Conservation (phyloP, 30 jellyfish, hydroid and myxozoan genomes). For the Cassiopea andromeda region DNA sequence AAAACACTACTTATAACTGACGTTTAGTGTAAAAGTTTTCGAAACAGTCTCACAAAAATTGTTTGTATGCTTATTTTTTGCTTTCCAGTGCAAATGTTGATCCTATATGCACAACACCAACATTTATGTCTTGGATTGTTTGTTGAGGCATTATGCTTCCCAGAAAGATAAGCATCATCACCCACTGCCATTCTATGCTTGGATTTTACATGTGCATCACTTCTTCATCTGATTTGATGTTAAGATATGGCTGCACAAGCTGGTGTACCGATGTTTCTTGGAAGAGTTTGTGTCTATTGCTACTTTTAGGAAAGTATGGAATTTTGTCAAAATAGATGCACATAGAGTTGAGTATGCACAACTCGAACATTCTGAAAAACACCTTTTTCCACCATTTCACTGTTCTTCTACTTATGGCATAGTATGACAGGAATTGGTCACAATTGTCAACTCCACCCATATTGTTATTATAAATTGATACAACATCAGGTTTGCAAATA, state of each 20-base stretch:
- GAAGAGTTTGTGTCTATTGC: not conserved
- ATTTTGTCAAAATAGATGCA: conserved; percentile 9
- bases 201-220: too few relatives aligned
- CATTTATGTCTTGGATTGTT: too few relatives aligned
- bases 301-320: conserved; percentile 9
- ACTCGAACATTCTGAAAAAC: conserved; percentile 43
- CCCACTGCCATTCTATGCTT: too few relatives aligned
- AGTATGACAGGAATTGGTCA: conserved; percentile 1
- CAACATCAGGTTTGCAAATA: not conserved
- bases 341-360: conserved; percentile 42
- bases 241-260: conserved; percentile 5
- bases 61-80: too few relatives aligned
- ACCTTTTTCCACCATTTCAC: conserved; percentile 60
- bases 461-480: not conserved
- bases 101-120: too few relatives aligned
- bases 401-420: not conserved
- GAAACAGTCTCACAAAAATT: too few relatives aligned
- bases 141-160: too few relatives aligned
- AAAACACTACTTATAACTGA: too few relatives aligned
- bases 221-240: not conserved
- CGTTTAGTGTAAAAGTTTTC: too few relatives aligned
- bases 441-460: conserved; percentile 20
- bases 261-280: not conserved
- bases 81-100: too few relatives aligned
- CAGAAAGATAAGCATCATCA: too few relatives aligned